Evolutionary conservation across 2,113 vertebrate genomes (phyloP).

Genomic region (Oostethus manadensis): DNA sequence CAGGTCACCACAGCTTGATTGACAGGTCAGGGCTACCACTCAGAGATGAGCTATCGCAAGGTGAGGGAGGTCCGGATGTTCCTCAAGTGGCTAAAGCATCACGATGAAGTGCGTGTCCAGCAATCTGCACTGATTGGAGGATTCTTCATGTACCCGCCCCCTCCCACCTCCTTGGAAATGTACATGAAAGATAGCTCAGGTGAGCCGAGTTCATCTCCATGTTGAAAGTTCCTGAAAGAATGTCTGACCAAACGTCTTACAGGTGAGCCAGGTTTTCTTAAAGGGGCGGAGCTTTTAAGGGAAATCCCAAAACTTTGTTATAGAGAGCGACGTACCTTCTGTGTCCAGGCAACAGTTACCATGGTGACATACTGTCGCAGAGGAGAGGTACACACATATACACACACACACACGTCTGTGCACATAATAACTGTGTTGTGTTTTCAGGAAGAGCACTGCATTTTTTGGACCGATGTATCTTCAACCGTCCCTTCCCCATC

Average conservation of each 20-base stretch:
- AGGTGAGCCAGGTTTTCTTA: slow-evolving; percentile 61
- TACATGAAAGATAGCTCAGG: slow-evolving; percentile 62
- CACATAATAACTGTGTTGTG: neutral
- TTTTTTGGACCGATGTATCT: slow-evolving; percentile 40
- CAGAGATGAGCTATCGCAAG: slow-evolving; percentile 63
- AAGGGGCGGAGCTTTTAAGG: slow-evolving; percentile 63
- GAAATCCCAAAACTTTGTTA: slow-evolving; percentile 60
- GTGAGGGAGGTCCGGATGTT: slow-evolving; percentile 53
- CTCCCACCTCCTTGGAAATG: slow-evolving; percentile 58
- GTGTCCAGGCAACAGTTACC: slow-evolving; percentile 65
- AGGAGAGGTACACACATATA: slow-evolving; percentile 42
- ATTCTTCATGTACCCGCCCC: slow-evolving; percentile 64
- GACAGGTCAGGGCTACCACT: slow-evolving; percentile 54
- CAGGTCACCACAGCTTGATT: slow-evolving; percentile 5
- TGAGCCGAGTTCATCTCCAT: slow-evolving; percentile 7
- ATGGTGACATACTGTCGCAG: slow-evolving; percentile 52
- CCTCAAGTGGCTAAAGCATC: slow-evolving; percentile 62
- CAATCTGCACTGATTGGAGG: slow-evolving; percentile 66
- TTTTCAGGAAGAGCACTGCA: slow-evolving; percentile 48
- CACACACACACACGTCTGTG: neutral
- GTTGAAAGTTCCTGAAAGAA: neutral
- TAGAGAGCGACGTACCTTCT: slow-evolving; percentile 64
- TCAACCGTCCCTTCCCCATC: slow-evolving; percentile 15
- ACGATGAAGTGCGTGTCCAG: slow-evolving; percentile 57
- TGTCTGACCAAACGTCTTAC: slow-evolving; percentile 1